Percentiles rank a stretch among this genome's conserved stretches.
Conservation (phyloP, 2,888 invertebrate species). For the Watsonalla binaria region DNA sequence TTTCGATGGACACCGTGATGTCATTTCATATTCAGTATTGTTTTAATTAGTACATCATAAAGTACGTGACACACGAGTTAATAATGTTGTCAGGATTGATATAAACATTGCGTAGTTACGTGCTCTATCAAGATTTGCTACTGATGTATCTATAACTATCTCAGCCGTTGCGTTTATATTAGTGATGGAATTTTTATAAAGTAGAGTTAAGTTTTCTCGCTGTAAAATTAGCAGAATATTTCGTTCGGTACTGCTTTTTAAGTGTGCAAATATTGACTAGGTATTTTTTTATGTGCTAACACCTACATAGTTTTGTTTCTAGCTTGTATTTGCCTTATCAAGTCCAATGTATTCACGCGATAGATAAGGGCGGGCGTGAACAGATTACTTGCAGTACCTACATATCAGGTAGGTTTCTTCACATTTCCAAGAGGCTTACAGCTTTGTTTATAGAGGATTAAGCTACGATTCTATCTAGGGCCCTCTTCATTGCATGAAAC, state of each 20-base stretch:
- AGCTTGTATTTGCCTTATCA: background rate
- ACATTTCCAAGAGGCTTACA: no score
- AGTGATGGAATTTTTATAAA: no score
- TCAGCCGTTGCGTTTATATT: no score
- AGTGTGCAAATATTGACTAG: no score
- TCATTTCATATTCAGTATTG: background rate
- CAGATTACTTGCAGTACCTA: background rate
- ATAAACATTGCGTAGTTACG: background rate
- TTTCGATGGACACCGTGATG: background rate
- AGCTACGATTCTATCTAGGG: background rate
- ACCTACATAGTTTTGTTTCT: background rate
- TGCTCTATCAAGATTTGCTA: background rate
- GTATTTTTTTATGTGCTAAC: no score
- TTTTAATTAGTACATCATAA: background rate
- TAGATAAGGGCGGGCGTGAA: background rate
- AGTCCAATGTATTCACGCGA: background rate
- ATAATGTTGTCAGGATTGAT: background rate
- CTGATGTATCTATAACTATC: background rate
- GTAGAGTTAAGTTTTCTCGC: no score
- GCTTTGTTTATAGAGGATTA: background rate
- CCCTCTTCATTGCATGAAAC: no score
- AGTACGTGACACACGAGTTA: background rate
- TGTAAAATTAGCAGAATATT: no score
- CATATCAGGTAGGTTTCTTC: background rate
- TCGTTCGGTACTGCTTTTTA: no score